phyloP scores from a whole-genome alignment of 2,888 invertebrate genomes.

The Microplitis deprimator region DNA sequence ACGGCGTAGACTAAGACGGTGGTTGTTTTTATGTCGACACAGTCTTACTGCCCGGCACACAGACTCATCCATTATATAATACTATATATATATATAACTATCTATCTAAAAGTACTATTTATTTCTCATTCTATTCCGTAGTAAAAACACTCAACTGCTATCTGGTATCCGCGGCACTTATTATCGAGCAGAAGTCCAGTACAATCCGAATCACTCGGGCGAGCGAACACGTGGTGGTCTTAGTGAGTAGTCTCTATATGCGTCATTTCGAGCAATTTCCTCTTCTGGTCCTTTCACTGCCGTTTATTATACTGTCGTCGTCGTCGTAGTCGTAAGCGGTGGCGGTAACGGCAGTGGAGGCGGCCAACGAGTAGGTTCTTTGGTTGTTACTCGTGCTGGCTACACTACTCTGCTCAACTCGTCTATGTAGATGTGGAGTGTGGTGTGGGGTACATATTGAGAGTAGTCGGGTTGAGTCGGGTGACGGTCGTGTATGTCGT shows the following conservation, averaged over 20 bases:
- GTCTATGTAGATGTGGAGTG: not conserved
- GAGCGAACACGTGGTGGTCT: conserved; percentile 40
- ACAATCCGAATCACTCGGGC: too few species aligned
- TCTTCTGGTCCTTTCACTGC: conserved; percentile 38
- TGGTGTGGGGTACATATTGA: conserved; percentile 23
- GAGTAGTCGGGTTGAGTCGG: conserved; percentile 4
- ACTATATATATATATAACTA: too few species aligned
- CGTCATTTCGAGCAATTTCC: conserved; percentile 52
- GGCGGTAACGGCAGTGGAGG: not conserved
- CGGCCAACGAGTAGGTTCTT: not conserved
- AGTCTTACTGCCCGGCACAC: not conserved
- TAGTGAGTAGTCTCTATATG: not conserved
- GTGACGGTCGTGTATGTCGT: conserved; percentile 21
- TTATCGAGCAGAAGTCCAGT: too few species aligned
- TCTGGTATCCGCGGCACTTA: too few species aligned
- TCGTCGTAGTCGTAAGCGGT: too few species aligned
- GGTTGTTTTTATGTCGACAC: not conserved
- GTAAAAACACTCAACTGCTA: not conserved
- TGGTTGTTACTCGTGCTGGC: conserved; percentile 6
- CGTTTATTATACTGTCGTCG: not conserved
- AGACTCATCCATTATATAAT: too few species aligned
- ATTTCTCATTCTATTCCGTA: not conserved
- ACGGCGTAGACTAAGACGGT: not conserved
- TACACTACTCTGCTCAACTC: not conserved
- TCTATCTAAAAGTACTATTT: not conserved